A percentile compares a stretch with the other conserved stretches of the same genome.
phyloP scores from a whole-genome alignment of 2,888 invertebrate genomes.

The Ormyrus rosae region DNA sequence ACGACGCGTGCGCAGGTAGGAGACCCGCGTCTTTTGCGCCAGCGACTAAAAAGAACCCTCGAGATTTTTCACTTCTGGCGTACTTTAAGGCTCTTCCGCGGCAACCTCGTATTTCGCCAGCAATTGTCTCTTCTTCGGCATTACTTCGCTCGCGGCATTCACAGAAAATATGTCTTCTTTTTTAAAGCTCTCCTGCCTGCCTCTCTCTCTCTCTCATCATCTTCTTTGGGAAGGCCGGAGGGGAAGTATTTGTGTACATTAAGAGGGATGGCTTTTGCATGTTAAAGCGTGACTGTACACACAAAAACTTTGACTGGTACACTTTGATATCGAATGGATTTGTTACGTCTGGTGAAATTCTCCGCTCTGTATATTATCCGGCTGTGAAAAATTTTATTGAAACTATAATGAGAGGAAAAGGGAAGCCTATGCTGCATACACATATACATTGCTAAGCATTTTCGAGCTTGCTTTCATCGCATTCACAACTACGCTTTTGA shows the following conservation, averaged over 20 bases:
- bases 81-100: slow-evolving; percentile 8
- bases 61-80: slow-evolving; percentile 35
- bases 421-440: background rate
- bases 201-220: background rate
- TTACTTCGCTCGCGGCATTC: slow-evolving; percentile 5
- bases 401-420: slow-evolving; percentile 2
- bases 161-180: slow-evolving; percentile 37
- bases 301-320: slow-evolving; percentile 21
- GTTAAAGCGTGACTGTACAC: slow-evolving; percentile 43
- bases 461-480: slow-evolving; percentile 12
- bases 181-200: background rate
- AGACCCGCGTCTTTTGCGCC: background rate
- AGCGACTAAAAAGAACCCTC: slow-evolving; percentile 27
- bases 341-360: slow-evolving; percentile 25
- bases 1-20: background rate
- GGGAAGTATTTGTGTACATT: slow-evolving; percentile 36
- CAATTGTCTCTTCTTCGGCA: slow-evolving; percentile 3
- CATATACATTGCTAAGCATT: slow-evolving; percentile 21
- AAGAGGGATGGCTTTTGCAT: slow-evolving; percentile 45
- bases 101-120: background rate
- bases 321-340: slow-evolving; percentile 47
- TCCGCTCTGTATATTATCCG: background rate
- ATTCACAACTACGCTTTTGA: slow-evolving; percentile 13
- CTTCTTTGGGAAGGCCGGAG: background rate
- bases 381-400: slow-evolving; percentile 42